Conservation (phyloP, 1,140 invertebrate species). For the Aphelenchoides avenae region DNA sequence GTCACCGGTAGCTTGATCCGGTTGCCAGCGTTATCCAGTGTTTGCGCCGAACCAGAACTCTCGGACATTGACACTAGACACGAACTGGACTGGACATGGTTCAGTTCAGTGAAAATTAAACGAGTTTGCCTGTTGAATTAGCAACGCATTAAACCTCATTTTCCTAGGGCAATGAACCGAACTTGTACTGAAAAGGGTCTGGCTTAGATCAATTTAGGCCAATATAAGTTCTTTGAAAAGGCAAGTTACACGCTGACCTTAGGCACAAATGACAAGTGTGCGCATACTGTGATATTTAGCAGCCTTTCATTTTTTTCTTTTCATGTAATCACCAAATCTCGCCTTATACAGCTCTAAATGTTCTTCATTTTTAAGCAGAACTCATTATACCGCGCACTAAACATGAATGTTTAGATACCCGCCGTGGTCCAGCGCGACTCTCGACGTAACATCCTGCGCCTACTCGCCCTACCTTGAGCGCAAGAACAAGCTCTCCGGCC, state of each 20-base stretch:
- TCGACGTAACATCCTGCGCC: slow-evolving; percentile 24
- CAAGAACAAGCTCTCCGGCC: slow-evolving; percentile 27
- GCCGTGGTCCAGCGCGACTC: slow-evolving; percentile 23
- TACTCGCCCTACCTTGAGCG: slow-evolving; percentile 31
- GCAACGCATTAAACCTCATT: too few species aligned
- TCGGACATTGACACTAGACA: too few species aligned
- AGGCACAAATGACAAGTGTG: slow-evolving; percentile 10
- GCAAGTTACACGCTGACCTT: background rate
- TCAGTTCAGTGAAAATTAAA: too few species aligned
- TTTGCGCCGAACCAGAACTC: background rate
- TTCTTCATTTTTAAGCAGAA: slow-evolving; percentile 14
- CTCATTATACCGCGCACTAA: too few species aligned
- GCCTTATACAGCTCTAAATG: background rate
- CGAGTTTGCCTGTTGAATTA: too few species aligned
- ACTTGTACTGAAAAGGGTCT: too few species aligned
- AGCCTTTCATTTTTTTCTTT: background rate
- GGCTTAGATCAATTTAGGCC: too few species aligned
- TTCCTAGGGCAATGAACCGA: too few species aligned
- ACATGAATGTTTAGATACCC: too few species aligned
- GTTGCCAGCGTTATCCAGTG: too few species aligned
- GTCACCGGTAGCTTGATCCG: too few species aligned
- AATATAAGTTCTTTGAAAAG: background rate
- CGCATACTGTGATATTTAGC: slow-evolving; percentile 5
- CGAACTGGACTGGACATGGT: too few species aligned
- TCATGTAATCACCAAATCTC: background rate